These are phyloP conservation scores for Salvelinus alpinus DNA, from an alignment of 2,113 vertebrate genomes.

Conservation along the genomic window DNA sequence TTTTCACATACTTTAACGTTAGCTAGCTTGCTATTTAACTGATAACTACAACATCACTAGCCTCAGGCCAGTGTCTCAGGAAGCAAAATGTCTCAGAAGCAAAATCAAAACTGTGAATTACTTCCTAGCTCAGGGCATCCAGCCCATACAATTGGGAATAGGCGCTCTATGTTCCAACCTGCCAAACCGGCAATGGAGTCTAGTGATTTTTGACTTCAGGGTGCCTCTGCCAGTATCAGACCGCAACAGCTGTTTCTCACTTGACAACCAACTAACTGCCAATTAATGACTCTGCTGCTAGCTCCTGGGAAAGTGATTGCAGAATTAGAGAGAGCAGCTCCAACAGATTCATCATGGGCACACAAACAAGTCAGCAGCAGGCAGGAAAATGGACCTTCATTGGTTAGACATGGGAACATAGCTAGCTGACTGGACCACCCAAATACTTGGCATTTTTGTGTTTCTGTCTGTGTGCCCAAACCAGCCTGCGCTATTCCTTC, in stretches of 20 bases:
- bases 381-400: neutral
- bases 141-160: no score
- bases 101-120: no score
- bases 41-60: no score
- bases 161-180: neutral
- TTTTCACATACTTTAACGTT: no score
- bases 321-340: neutral
- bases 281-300: neutral
- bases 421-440: neutral
- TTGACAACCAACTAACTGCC: neutral
- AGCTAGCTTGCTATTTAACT: no score
- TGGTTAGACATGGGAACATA: neutral
- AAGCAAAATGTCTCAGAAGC: no score
- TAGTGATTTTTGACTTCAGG: neutral
- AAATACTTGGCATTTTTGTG: neutral
- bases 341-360: neutral
- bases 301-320: neutral
- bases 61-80: no score
- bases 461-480: neutral
- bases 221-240: neutral
- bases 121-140: no score
- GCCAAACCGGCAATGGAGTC: neutral
- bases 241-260: neutral
- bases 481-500: neutral
- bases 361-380: neutral